Base-by-base conservation (phyloP, 2,888 invertebrate species). In the Leptarthrus brevirostris region DNA sequence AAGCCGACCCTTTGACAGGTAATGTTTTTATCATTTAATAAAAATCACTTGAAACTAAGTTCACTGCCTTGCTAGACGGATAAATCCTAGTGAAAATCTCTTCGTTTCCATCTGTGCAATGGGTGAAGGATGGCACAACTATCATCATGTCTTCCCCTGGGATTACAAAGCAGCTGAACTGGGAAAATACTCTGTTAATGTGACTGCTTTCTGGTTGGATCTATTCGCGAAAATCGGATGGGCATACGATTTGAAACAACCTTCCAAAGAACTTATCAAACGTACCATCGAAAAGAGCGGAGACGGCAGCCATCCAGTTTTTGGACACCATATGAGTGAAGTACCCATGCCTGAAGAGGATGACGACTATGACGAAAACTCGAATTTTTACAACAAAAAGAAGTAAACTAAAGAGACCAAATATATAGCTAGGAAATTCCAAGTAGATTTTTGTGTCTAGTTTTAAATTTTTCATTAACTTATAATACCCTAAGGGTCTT, bases 61-160 rank as follows among this genome's bases (percentile, higher is more conserved):
- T 40, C 12, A 12, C n/a, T 40, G 6, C 12, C n/a, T 12, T 12
- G 8, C 3, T 18, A 93, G 94, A 79, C 86, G 87, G 81, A 92
- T 96, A 79, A 92, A 90, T 82, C 95, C 96, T 0, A 86, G 89
- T 0, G 92, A 96, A 85, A 95, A 93, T 82, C 87, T 88, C 77
- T 85, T 87, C 0, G 95, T 96, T 0, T 90, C 94, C 0, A 80
- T 92, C 0, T 80, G 91, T 20, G 90, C 93, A 0, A 87, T 93
- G 85, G 95, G 95, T 0, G 95, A 95, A 83, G 96, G 96, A 3
- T 97, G 94, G 93, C 96, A 96, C 86, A 96, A 96, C 86, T 96
- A 94, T 84, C 96, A 96, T 83, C 96, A 96, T 85, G 92, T 92
- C 0, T 96, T 96, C 84, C 96, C 96, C 0, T 94, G 94, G 92